These are phyloP conservation scores for Apodemus speciosus DNA, from an alignment of 2,113 vertebrate species.

Conservation along the genomic window DNA sequence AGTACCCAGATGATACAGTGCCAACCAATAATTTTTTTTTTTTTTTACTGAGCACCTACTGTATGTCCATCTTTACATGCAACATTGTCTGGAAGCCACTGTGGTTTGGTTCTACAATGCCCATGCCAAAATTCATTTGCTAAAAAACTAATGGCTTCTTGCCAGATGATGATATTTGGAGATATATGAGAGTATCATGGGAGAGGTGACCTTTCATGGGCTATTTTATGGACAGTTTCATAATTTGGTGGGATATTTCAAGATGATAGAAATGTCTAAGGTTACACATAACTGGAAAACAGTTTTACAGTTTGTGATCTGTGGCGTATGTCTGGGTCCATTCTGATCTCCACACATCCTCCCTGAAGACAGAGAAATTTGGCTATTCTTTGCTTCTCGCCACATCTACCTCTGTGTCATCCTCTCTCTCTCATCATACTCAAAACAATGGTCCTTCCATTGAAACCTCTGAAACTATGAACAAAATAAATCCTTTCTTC, in stretches of 20 bases:
- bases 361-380: neutral
- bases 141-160: neutral
- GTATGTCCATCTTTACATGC: neutral
- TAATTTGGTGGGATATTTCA: neutral
- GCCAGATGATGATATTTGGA: neutral
- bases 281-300: neutral
- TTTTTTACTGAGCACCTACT: neutral
- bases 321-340: no score
- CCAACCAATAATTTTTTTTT: accelerated
- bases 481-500: neutral
- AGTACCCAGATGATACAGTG: neutral
- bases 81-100: neutral
- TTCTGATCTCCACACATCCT: neutral
- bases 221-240: neutral
- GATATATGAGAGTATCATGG: neutral
- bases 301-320: neutral
- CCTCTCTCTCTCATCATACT: neutral
- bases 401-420: accelerated
- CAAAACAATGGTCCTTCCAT: neutral
- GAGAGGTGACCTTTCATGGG: neutral
- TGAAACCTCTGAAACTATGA: neutral
- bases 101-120: neutral
- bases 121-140: neutral
- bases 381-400: no score
- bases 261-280: neutral